Evolutionary conservation across 2,113 vertebrate genomes (phyloP).

Genomic region (Epinephelus fuscoguttatus): DNA sequence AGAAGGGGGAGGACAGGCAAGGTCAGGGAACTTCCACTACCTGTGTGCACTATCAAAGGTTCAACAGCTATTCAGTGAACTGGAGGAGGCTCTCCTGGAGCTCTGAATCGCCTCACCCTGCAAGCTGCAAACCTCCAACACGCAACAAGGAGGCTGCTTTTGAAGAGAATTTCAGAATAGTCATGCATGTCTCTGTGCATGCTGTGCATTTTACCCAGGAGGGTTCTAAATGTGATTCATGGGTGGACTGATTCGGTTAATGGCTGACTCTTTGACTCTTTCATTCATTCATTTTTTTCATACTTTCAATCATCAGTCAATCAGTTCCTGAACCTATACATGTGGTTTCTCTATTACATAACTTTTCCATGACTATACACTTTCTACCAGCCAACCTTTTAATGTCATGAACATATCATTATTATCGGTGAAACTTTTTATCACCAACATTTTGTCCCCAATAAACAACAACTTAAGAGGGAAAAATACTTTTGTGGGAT

Average conservation of each 20-base stretch:
- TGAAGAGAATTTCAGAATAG: slow-evolving; percentile 18
- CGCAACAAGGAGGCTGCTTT: slow-evolving; percentile 3
- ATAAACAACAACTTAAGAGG: background rate
- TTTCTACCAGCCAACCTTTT: background rate
- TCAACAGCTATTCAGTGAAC: slow-evolving; percentile 27
- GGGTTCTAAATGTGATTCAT: slow-evolving; percentile 11
- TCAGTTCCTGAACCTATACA: slow-evolving; percentile 1
- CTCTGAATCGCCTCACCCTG: slow-evolving; percentile 12
- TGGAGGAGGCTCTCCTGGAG: slow-evolving; percentile 12
- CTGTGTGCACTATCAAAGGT: slow-evolving; percentile 42
- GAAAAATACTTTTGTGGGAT: background rate
- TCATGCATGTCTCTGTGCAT: slow-evolving; percentile 13
- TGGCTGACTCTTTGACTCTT: slow-evolving; percentile 5
- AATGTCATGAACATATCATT: background rate
- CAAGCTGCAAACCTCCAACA: slow-evolving; percentile 46
- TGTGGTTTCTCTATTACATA: slow-evolving; percentile 21
- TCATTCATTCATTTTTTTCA: background rate
- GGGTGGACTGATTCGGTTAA: slow-evolving; percentile 18
- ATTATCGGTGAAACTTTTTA: background rate
- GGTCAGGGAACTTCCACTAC: slow-evolving; percentile 56
- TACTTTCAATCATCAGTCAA: slow-evolving; percentile 12
- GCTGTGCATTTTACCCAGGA: slow-evolving; percentile 5
- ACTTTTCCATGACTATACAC: background rate
- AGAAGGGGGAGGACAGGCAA: background rate
- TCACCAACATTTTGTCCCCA: background rate